phyloP scores from a whole-genome alignment of 2,113 vertebrate genomes.

The Leuciscus idus region DNA sequence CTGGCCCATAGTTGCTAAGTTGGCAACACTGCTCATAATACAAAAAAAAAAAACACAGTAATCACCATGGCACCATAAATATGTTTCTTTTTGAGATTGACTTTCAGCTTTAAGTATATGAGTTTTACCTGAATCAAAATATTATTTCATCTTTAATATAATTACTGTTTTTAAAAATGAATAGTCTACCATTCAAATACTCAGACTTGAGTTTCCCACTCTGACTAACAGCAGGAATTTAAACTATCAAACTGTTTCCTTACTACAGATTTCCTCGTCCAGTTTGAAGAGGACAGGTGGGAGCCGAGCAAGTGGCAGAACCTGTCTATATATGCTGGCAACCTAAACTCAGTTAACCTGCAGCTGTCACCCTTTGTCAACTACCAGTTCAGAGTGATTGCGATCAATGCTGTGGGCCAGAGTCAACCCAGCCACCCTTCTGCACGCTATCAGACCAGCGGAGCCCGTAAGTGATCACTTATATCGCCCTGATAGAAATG shows the following conservation, averaged over 20 bases:
- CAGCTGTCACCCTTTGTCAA: constrained; percentile 89
- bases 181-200: too few species aligned
- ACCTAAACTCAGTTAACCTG: constrained; percentile 85
- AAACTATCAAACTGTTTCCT: background rate
- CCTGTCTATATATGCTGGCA: constrained; percentile 84
- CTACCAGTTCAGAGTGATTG: constrained; percentile 95
- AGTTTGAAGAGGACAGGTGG: constrained; percentile 91
- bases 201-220: background rate
- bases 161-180: background rate
- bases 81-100: background rate
- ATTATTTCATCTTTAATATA: background rate
- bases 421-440: constrained; percentile 88
- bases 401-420: constrained; percentile 89
- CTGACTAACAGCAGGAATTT: background rate
- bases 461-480: constrained; percentile 80
- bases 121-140: background rate
- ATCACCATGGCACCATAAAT: too few species aligned
- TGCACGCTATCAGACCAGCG: constrained; percentile 87
- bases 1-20: too few species aligned
- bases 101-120: background rate
- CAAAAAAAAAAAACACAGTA: too few species aligned
- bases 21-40: too few species aligned
- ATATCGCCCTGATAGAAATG: background rate
- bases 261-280: constrained; percentile 85
- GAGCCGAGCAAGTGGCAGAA: constrained; percentile 87